phyloP scores from a whole-genome alignment of 2,888 invertebrate species.

The Amphipyra tragopoginis region DNA sequence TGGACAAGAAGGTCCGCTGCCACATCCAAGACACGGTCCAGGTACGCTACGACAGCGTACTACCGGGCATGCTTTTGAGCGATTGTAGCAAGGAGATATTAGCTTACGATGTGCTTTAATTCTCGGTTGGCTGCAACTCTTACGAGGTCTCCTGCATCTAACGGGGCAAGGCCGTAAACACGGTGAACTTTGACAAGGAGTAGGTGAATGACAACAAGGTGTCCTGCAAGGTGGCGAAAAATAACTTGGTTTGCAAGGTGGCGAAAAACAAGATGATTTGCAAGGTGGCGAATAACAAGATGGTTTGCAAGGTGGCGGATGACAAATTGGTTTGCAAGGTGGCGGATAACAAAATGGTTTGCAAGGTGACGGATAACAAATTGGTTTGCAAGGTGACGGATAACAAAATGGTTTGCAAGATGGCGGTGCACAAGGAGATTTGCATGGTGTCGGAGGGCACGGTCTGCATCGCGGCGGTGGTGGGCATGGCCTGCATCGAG shows the following conservation, averaged over 20 bases:
- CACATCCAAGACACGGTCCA: conserved; percentile 67
- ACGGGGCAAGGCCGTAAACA: conserved; percentile 78
- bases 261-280: conserved; percentile 31
- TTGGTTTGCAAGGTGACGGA: conserved; percentile 34
- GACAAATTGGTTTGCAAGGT: conserved; percentile 7
- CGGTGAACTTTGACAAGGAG: conserved; percentile 73
- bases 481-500: no score
- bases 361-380: conserved; percentile 3
- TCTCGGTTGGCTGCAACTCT: conserved; percentile 72
- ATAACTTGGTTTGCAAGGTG: no score
- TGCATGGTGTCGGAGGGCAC: not conserved
- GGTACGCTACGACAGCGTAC: conserved; percentile 77
- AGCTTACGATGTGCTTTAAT: conserved; percentile 73
- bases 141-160: conserved; percentile 71
- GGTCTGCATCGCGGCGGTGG: no score
- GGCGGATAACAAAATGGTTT: no score
- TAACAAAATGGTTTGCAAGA: conserved; percentile 28
- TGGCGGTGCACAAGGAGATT: not conserved
- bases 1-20: conserved; percentile 60
- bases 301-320: not conserved
- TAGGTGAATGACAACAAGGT: conserved; percentile 37
- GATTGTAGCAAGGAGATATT: conserved; percentile 80
- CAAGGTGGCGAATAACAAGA: no score
- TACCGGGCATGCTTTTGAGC: conserved; percentile 72
- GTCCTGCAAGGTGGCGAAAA: conserved; percentile 3